phyloP scores from a whole-genome alignment of 2,113 vertebrate species.

The Lucifuga dentata region DNA sequence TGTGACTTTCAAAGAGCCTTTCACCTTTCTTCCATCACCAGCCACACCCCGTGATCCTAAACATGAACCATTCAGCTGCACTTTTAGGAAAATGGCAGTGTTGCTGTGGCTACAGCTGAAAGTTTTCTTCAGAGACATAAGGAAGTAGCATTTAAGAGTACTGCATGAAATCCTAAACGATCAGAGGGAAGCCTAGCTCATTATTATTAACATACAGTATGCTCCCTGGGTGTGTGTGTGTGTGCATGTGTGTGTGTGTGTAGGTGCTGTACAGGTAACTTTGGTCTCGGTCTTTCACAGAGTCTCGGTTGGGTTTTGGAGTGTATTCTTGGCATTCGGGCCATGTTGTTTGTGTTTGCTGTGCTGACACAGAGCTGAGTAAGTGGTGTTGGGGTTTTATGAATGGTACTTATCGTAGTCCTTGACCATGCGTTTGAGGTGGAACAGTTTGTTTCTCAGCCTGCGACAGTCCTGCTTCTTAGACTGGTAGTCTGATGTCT shows the following conservation, averaged over 20 bases:
- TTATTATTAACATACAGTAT: conserved; percentile 20
- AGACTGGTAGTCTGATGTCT: conserved; percentile 86
- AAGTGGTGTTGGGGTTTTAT: conserved; percentile 45
- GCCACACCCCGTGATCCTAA: not conserved
- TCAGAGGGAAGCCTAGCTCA: conserved; percentile 8
- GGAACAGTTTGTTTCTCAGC: conserved; percentile 89
- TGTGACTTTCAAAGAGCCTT: conserved; percentile 39
- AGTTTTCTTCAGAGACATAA: too few relatives aligned
- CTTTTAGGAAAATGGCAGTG: conserved; percentile 27
- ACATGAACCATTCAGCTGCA: conserved; percentile 1
- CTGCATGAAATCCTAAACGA: not conserved
- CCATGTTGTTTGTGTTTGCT: conserved; percentile 25
- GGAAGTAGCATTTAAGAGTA: too few relatives aligned
- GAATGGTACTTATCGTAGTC: conserved; percentile 84
- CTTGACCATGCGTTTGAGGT: conserved; percentile 90
- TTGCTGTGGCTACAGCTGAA: not conserved
- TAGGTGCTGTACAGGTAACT: conserved; percentile 44
- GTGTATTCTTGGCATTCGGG: conserved; percentile 39
- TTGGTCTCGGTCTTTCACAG: conserved; percentile 61
- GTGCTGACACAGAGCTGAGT: conserved; percentile 15
- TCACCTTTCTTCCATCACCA: too few relatives aligned
- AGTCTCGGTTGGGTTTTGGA: conserved; percentile 56
- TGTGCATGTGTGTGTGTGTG: conserved; percentile 20
- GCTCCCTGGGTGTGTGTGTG: conserved; percentile 30
- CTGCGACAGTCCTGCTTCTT: conserved; percentile 85